phyloP scores from a whole-genome alignment of 1,140 invertebrate genomes.

The Camponotus pennsylvanicus region DNA sequence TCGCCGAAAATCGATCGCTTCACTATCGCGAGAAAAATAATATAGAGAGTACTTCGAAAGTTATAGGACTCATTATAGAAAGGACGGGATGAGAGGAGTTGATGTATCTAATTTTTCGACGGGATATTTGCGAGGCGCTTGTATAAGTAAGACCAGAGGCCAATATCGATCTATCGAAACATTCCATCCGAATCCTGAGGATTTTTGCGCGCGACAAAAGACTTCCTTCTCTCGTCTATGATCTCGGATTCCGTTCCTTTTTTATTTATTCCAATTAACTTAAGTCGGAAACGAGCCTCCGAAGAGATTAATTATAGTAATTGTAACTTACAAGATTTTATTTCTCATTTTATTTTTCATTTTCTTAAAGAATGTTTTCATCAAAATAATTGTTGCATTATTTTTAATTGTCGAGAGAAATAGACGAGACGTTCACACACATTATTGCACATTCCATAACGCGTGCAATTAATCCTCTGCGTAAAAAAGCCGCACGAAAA shows the following conservation, averaged over 20 bases:
- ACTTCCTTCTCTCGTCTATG: constrained; percentile 66
- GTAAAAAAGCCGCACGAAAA: constrained; percentile 60
- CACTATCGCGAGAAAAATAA: not conserved
- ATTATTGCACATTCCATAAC: constrained; percentile 55
- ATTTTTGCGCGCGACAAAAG: constrained; percentile 50
- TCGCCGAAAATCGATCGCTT: not conserved
- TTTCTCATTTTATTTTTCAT: not conserved
- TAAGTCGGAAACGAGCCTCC: not conserved
- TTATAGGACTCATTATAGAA: constrained; percentile 13
- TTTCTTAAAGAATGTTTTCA: too few species aligned
- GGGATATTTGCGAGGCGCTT: constrained; percentile 44
- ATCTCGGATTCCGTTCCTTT: constrained; percentile 11
- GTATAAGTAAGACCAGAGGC: constrained; percentile 52
- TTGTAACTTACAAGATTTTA: not conserved
- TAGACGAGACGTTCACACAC: constrained; percentile 28
- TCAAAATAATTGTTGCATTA: constrained; percentile 2
- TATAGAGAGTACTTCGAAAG: not conserved
- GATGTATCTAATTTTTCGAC: constrained; percentile 35
- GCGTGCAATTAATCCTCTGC: constrained; percentile 51
- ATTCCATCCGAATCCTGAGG: constrained; percentile 71
- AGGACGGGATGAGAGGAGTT: not conserved
- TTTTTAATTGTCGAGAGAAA: not conserved
- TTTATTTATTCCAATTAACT: not conserved
- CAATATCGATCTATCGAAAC: constrained; percentile 64
- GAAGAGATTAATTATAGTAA: not conserved